Evolutionary conservation across 2,113 vertebrate genomes (phyloP).

Genomic region (Microtus ochrogaster): DNA sequence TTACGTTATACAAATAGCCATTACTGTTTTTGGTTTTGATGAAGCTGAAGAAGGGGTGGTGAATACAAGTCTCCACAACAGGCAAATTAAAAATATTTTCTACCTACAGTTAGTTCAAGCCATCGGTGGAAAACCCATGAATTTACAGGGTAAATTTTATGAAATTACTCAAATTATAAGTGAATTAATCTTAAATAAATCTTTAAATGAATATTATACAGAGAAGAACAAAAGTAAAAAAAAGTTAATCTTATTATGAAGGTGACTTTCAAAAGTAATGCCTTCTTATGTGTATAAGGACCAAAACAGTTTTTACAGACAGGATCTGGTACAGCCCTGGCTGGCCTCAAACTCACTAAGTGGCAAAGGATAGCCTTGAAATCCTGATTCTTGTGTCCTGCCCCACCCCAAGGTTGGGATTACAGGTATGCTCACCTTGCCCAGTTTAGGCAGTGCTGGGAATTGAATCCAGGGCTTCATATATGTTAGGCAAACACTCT

Average conservation of each 20-base stretch:
- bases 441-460: not conserved
- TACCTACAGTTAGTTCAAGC: not conserved
- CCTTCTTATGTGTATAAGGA: slow-evolving; percentile 13
- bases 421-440: not conserved
- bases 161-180: slow-evolving; percentile 34
- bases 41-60: not conserved
- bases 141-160: not conserved
- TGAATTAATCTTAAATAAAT: slow-evolving; percentile 31
- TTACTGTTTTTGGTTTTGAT: slow-evolving; percentile 28
- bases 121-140: not conserved
- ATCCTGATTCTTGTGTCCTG: not conserved
- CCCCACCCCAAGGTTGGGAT: not conserved
- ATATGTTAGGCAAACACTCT: not conserved
- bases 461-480: not conserved
- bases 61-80: not conserved
- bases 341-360: not conserved
- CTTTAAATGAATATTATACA: slow-evolving; percentile 37
- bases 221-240: not conserved
- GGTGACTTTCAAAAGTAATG: not conserved
- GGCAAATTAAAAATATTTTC: not conserved
- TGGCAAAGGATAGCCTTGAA: not conserved
- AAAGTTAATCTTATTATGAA: slow-evolving; percentile 15
- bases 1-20: not conserved
- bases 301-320: slow-evolving; percentile 19
- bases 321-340: not conserved